Conservation (phyloP, 2,888 invertebrate genomes). For the Junonia oenone region DNA sequence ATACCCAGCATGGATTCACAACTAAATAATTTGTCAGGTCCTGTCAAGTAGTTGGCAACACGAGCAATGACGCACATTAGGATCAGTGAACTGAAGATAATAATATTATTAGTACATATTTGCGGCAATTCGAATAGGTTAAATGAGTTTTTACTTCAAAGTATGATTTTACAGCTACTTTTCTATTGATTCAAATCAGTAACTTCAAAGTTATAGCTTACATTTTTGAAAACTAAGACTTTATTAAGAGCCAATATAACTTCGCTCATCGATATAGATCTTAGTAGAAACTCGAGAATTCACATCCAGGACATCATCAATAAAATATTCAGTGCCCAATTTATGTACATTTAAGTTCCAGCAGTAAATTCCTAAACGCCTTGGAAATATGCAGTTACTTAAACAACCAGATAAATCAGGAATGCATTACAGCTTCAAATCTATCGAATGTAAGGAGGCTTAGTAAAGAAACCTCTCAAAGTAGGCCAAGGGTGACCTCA, state of each 20-base stretch:
- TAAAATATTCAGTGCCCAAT: too few species aligned
- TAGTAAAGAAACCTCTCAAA: constrained; percentile 16
- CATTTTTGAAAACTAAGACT: too few species aligned
- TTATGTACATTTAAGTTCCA: too few species aligned
- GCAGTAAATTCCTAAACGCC: too few species aligned
- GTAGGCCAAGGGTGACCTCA: constrained; percentile 19
- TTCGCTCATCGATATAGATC: too few species aligned
- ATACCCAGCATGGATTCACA: neutral
- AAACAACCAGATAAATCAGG: too few species aligned
- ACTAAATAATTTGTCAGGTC: constrained; percentile 7
- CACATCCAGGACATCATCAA: too few species aligned
- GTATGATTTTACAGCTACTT: neutral
- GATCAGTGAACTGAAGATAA: constrained; percentile 12
- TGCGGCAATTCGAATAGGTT: neutral
- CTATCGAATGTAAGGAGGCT: constrained; percentile 2
- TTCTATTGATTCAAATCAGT: too few species aligned
- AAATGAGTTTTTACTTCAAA: neutral
- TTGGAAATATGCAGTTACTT: too few species aligned
- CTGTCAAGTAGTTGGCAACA: constrained; percentile 10
- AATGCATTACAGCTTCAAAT: neutral
- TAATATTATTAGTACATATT: neutral
- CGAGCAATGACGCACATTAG: constrained; percentile 2
- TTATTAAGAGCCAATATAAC: too few species aligned
- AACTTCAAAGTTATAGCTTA: too few species aligned
- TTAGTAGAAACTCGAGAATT: too few species aligned